Evolutionary conservation across 2,113 vertebrate species (phyloP), one percentile per base, ranked within the genome.

Genomic region (Chloebia gouldiae): DNA sequence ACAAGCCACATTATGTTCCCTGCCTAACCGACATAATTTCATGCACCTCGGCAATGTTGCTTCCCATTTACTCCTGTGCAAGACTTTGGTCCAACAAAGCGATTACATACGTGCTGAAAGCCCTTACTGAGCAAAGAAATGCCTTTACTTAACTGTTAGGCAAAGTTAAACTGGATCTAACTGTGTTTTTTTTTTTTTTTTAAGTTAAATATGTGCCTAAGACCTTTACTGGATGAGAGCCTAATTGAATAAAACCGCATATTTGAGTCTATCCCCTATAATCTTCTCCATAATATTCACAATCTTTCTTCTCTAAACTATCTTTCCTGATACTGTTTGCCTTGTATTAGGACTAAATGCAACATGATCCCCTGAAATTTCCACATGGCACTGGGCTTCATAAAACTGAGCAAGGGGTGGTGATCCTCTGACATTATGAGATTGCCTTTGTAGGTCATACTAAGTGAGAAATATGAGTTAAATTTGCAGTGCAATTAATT

Each of bases 281-380:
- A 97, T 94, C 86, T 86, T 72, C 63, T 86, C 63, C 50, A 82
- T 70, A 92, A 86, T 6, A 23, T 80, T 66, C 86, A 63, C 45
- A 70, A 30, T 87, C 75, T 90, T 88, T 77, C 82, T 88, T 79
- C 22, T 93, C 54, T 86, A 66, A 95, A 95, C 90, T 93, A 16
- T 81, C 42, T 73, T 73, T 76, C 88, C 88, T 66, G 64, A 70
- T 42, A 42, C 16, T 93, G 79, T 95, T 97, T 97, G 70, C 39
- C 33, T 95, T 93, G 79, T 88, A 92, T 96, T 96, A 95, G 85
- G 15, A 21, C 53, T 92, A 93, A 97, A 86, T 70, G 51, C 68
- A 88, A 77, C 27, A 42, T 66, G 79, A 96, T 92, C 88, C 13
- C 0, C 30, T 69, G n/a, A 72, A 90, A 80, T 45, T 88, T 88